Evolutionary conservation across 2,888 invertebrate genomes (phyloP), one percentile per base, ranked within the genome.

Genomic region (Myopa tessellatipennis): DNA sequence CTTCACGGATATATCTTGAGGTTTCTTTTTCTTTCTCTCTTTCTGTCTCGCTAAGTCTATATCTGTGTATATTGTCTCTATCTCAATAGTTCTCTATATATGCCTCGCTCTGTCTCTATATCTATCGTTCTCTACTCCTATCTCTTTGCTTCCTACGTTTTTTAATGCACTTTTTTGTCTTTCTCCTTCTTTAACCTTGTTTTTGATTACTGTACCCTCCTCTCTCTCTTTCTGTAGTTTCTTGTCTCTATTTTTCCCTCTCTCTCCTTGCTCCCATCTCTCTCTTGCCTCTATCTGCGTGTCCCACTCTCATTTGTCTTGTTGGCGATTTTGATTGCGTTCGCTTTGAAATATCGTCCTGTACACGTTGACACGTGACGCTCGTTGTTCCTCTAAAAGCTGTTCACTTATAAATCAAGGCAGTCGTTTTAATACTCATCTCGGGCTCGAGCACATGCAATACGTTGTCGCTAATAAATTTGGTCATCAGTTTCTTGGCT

Each of bases 311-410:
- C 55, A 55, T 55, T 4, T 55, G 16, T 55, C 55, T 55, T n/a
- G 55, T 3, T 55, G 55, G n/a, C 55, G n/a, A 55, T 12, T 65
- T 65, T 65, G 14, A 65, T 65, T 65, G 65, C 16, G 10, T 65
- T 65, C 65, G 1, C 65, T 65, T 38, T 65, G 38, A 65, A 65
- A 65, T 65, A 65, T 65, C 65, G 65, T 4, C 26, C 65, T 16
- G 36, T 65, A 38, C 65, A 65, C 65, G 65, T 14, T 34, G 65
- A 34, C 65, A 65, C 65, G 65, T 34, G 36, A 65, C 38, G 34
- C 34, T 61, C 61, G 61, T n/a, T 58, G 58, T 8, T 38, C 34
- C 4, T 65, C 14, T 65, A 38, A 65, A 65, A 36, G 14, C 38
- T 65, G 38, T 2, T 65, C 65, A 36, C 65, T 36, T 26, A 65